Conservation (phyloP, 2,888 invertebrate genomes). For the Eupeodes latifasciatus region DNA sequence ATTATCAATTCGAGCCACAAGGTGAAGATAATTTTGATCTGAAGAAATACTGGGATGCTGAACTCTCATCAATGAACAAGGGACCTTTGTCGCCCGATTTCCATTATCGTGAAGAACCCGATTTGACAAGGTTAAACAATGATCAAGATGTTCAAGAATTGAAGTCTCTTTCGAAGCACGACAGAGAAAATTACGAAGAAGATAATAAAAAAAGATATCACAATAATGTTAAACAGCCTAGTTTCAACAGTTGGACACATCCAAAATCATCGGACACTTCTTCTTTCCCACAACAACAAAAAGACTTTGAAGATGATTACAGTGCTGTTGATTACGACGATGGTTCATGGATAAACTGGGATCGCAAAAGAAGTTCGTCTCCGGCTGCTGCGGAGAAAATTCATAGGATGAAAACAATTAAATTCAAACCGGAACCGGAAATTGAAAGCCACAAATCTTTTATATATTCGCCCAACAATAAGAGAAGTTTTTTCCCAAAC, state of each 20-base stretch:
- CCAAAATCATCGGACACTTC: slow-evolving; percentile 30
- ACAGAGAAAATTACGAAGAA: slow-evolving; percentile 44
- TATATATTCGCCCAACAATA: not conserved
- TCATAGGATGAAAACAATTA: not conserved
- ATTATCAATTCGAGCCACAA: slow-evolving; percentile 76
- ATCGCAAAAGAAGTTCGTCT: slow-evolving; percentile 84
- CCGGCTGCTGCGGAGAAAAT: not conserved
- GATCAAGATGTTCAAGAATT: slow-evolving; percentile 88
- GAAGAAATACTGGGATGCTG: slow-evolving; percentile 68
- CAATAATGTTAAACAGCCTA: slow-evolving; percentile 15
- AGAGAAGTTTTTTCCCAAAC: not conserved
- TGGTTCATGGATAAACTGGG: slow-evolving; percentile 84
- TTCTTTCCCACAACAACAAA: slow-evolving; percentile 44
- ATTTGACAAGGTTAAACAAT: slow-evolving; percentile 81
- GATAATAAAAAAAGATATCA: slow-evolving; percentile 38
- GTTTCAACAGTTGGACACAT: slow-evolving; percentile 43
- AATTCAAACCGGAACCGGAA: slow-evolving; percentile 52
- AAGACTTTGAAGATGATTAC: slow-evolving; percentile 76
- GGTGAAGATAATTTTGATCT: slow-evolving; percentile 68
- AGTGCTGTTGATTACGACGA: slow-evolving; percentile 82
- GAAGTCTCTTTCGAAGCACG: slow-evolving; percentile 86
- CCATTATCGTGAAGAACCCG: slow-evolving; percentile 71
- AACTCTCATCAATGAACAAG: slow-evolving; percentile 47
- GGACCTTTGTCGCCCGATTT: slow-evolving; percentile 10
- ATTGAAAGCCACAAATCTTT: slow-evolving; percentile 72